Evolutionary conservation across 2,797 vertebrate species (phyloP).

Genomic region (Chaetophractus vellerosus): DNA sequence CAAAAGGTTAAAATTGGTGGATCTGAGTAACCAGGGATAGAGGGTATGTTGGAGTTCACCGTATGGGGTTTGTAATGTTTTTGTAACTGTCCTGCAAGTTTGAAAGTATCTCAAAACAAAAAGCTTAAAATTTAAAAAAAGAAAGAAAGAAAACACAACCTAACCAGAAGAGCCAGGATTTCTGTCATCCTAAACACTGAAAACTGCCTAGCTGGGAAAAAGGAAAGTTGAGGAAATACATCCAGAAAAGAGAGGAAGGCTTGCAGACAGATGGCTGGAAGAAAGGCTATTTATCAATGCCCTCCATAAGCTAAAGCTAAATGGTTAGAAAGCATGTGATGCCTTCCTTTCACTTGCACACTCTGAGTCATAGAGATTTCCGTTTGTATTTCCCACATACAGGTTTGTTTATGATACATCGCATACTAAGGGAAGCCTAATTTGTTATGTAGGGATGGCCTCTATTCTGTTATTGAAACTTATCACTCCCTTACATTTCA

Average conservation of each 20-base stretch:
- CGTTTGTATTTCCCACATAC: fast-evolving
- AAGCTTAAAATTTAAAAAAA: too few relatives aligned
- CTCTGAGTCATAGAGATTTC: not conserved
- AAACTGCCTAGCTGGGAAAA: not conserved
- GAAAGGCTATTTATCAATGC: not conserved
- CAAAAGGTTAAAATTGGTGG: too few relatives aligned
- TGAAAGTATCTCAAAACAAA: too few relatives aligned
- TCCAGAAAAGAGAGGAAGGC: not conserved
- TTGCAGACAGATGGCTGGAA: too few relatives aligned
- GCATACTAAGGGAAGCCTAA: not conserved
- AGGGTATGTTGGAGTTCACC: too few relatives aligned
- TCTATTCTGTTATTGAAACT: not conserved
- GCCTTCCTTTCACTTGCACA: not conserved
- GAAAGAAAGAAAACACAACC: not conserved
- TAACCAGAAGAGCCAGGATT: not conserved
- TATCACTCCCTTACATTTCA: not conserved
- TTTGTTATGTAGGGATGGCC: not conserved
- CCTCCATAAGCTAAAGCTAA: not conserved
- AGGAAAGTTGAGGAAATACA: not conserved
- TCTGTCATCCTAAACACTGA: fast-evolving
- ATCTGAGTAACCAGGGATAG: too few relatives aligned
- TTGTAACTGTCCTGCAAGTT: too few relatives aligned
- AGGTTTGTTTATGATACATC: not conserved
- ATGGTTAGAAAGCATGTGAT: not conserved
- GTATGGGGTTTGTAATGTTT: too few relatives aligned